Evolutionary conservation across 2,888 invertebrate genomes (phyloP), one percentile per base, ranked within the genome.

Genomic region (Drosophila neoperkinsi): DNA sequence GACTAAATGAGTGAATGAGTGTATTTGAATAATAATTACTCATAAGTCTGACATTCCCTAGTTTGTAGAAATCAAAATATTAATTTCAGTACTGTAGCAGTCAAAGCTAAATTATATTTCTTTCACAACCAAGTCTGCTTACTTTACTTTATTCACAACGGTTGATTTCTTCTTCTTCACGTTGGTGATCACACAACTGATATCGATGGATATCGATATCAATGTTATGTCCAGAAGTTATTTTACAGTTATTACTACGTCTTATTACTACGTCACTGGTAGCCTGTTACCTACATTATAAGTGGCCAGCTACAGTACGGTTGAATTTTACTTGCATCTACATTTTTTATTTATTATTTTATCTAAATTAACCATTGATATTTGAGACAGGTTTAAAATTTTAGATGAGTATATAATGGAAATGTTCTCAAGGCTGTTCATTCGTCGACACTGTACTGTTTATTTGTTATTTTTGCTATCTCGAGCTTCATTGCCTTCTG

Each of bases 391-490:
- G 28, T 13, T n/a, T n/a, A 41, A 31, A 11, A 34, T 11, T 34
- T 7, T 10, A 10, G 33, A 9, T 31, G 11, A n/a, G 1, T 18
- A 30, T 30, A 34, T 5, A 0, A n/a, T 41, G n/a, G 5, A n/a
- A n/a, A 43, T n/a, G n/a, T 46, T 46, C 2, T 4, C 7, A 25
- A 75, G 74, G 18, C 73, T 55, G 64, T 77, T 58, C 25, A 21
- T 18, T 10, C 13, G 31, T 46, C 43, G n/a, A 11, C 18, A 16
- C 5, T 11, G 6, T 1, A 28, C 21, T 60, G 11, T 36, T 52
- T 46, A 28, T 31, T 46, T 52, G 10, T 30, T 11, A 53, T 53
- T 77, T 51, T 60, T 63, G 25, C 50, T 46, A 41, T 49, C 34
- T 65, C 30, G 13, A 59, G 38, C 50, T 43, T 36, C 62, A 55